Percentiles rank a stretch among this genome's conserved stretches.
These are phyloP conservation scores for Lithophane semibrunnea DNA, from an alignment of 2,888 invertebrate genomes.

Conservation along the genomic window DNA sequence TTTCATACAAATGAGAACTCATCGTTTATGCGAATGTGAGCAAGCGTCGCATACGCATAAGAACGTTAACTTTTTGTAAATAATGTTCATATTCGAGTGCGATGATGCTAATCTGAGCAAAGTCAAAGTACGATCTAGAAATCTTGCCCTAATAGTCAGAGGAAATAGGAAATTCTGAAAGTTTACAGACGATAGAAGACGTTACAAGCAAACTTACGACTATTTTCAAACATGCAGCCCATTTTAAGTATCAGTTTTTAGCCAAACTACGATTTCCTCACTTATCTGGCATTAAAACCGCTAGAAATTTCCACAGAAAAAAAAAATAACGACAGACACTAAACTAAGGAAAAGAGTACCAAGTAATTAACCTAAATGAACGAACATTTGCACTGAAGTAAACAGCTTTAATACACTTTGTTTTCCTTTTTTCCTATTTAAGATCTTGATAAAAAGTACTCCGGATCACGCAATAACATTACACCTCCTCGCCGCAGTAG, in stretches of 20 bases:
- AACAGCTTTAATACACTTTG: conserved; percentile 13
- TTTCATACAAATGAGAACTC: background rate
- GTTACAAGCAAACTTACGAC: background rate
- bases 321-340: conserved; percentile 5
- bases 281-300: conserved; percentile 3
- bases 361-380: conserved; percentile 49
- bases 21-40: too few relatives aligned
- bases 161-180: background rate
- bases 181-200: background rate
- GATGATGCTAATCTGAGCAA: background rate
- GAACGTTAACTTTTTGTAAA: background rate
- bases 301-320: conserved; percentile 2
- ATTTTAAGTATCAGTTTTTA: too few relatives aligned
- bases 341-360: background rate
- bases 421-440: conserved; percentile 14
- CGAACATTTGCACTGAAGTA: conserved; percentile 25
- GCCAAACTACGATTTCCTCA: background rate
- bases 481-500: conserved; percentile 16
- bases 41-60: background rate
- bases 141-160: background rate
- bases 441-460: conserved; percentile 19
- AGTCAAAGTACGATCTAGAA: background rate
- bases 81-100: background rate
- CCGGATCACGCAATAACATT: conserved; percentile 35
- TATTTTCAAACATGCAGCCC: too few relatives aligned